Evolutionary conservation across 2,797 vertebrate genomes (phyloP).

Genomic region (Fundulus diaphanus): DNA sequence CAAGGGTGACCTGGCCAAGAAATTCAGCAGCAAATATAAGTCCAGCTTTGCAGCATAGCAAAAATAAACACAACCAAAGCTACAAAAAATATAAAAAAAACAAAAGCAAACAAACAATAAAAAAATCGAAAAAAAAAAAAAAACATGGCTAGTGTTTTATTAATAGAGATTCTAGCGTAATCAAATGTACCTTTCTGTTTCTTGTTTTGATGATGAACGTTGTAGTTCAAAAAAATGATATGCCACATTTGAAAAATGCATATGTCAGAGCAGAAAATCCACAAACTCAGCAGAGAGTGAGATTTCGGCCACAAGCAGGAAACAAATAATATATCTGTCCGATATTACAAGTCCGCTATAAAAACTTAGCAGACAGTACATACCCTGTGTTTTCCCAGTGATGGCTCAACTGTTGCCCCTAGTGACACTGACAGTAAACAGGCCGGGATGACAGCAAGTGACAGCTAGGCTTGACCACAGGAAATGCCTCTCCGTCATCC

Average conservation of each 20-base stretch:
- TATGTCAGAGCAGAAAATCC: constrained; percentile 16
- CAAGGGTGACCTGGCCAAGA: too few relatives aligned
- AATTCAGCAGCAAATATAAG: too few relatives aligned
- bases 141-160: not conserved
- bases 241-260: not conserved
- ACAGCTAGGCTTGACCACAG: constrained; percentile 52
- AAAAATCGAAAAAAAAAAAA: too few relatives aligned
- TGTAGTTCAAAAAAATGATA: not conserved
- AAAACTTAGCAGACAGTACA: constrained; percentile 38
- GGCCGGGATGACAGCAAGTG: constrained; percentile 59
- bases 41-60: not conserved
- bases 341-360: not conserved
- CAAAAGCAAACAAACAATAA: too few relatives aligned
- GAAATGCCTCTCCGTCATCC: constrained; percentile 69
- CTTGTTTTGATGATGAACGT: not conserved
- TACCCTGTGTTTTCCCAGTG: constrained; percentile 76
- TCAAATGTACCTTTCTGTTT: not conserved
- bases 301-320: not conserved
- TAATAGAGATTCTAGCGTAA: not conserved
- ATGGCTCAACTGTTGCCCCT: constrained; percentile 51
- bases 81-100: too few relatives aligned
- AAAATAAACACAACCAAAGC: not conserved
- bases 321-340: constrained; percentile 12
- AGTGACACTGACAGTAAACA: constrained; percentile 79
- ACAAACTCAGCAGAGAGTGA: not conserved